Percentiles rank a stretch among this genome's conserved stretches.
Evolutionary conservation across 2,888 invertebrate genomes (phyloP).

Genomic region (Agonopterix heracliana): DNA sequence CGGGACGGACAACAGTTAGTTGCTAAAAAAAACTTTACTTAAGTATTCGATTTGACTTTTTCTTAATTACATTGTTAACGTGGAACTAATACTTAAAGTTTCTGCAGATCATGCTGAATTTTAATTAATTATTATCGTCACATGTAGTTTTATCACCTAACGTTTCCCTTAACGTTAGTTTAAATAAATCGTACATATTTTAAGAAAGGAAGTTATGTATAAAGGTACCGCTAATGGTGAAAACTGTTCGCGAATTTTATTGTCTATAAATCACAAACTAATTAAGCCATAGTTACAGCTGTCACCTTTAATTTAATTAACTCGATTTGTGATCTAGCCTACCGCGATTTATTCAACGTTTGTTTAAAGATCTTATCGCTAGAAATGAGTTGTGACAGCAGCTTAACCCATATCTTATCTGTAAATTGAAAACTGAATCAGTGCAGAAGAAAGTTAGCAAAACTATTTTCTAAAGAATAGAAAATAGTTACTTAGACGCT

Average conservation of each 20-base stretch:
- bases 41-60: too few relatives aligned
- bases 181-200: background rate
- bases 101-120: too few relatives aligned
- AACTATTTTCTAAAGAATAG: too few relatives aligned
- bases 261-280: conserved; percentile 14
- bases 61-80: too few relatives aligned
- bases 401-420: conserved; percentile 5
- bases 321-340: conserved; percentile 10
- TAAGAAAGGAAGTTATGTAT: conserved; percentile 1
- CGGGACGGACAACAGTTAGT: too few relatives aligned
- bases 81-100: too few relatives aligned
- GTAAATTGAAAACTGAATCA: background rate
- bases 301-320: conserved; percentile 21
- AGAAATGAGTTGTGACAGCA: conserved; percentile 17
- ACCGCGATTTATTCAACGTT: conserved; percentile 13
- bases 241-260: conserved; percentile 2
- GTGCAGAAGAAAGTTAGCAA: too few relatives aligned
- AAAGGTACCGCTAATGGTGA: conserved; percentile 2
- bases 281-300: conserved; percentile 11
- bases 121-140: too few relatives aligned
- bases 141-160: too few relatives aligned
- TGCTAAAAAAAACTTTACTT: too few relatives aligned
- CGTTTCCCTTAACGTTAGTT: too few relatives aligned
- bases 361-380: conserved; percentile 20
- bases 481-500: too few relatives aligned